Percentiles rank a stretch among this genome's conserved stretches.
Evolutionary conservation across 2,797 vertebrate species (phyloP).

Genomic region (Vespertilio murinus): DNA sequence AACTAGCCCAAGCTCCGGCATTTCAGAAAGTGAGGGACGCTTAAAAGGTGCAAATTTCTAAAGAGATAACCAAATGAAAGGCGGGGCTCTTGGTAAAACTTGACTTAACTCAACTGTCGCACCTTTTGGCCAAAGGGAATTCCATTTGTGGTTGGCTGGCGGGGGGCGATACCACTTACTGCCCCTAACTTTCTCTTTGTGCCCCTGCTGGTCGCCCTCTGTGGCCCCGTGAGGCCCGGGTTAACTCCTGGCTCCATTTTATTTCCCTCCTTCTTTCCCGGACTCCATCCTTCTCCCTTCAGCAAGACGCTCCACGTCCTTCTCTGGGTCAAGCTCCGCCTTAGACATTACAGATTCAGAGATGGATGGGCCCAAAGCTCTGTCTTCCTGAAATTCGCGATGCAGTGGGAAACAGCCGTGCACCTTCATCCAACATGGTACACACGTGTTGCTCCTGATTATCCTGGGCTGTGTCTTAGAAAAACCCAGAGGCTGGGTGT

Average conservation of each 20-base stretch:
- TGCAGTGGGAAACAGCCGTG: not conserved
- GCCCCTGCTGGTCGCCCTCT: not conserved
- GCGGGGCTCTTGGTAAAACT: not conserved
- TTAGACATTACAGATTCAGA: not conserved
- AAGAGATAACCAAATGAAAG: not conserved
- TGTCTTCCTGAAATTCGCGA: not conserved
- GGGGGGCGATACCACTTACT: not conserved
- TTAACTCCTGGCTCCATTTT: not conserved
- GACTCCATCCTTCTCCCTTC: not conserved
- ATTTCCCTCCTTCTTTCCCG: not conserved
- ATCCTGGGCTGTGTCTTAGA: not conserved
- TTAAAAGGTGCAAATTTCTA: not conserved
- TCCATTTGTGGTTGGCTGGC: not conserved
- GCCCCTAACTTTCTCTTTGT: not conserved
- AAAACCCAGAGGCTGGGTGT: not conserved
- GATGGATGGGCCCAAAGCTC: not conserved
- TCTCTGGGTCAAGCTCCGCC: not conserved
- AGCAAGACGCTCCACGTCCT: not conserved
- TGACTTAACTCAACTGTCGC: not conserved
- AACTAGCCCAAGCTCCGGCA: not conserved
- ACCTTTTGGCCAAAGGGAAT: not conserved
- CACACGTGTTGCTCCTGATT: not conserved
- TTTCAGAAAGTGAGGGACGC: conserved; percentile 1
- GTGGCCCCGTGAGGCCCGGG: not conserved
- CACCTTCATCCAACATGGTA: not conserved